phyloP scores from a whole-genome alignment of 2,797 vertebrate genomes.

The Labroides dimidiatus region DNA sequence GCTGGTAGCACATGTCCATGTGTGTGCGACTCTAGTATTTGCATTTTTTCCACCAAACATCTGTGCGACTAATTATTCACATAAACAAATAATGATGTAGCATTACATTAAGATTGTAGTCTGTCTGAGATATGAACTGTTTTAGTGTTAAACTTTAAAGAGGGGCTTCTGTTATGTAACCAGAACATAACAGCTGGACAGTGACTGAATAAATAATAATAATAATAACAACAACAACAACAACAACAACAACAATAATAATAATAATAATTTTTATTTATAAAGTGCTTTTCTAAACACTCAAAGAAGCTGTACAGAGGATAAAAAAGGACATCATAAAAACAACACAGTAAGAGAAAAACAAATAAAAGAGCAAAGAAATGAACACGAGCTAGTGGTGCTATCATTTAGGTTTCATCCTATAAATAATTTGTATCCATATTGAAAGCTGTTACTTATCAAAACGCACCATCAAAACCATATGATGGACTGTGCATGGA shows the following conservation, averaged over 20 bases:
- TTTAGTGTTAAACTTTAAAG: background rate
- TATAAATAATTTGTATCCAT: background rate
- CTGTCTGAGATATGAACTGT: conserved; percentile 3
- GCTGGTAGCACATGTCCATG: conserved; percentile 43
- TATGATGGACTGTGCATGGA: background rate
- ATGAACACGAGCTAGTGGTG: background rate
- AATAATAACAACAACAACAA: too few relatives aligned
- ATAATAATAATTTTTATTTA: too few relatives aligned
- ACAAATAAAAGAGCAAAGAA: too few relatives aligned
- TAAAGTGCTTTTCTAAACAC: too few relatives aligned
- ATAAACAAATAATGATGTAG: background rate
- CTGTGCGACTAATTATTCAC: conserved; percentile 30
- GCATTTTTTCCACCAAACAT: conserved; percentile 38
- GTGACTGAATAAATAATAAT: background rate
- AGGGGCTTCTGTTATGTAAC: background rate
- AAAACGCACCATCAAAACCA: background rate
- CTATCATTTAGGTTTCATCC: background rate
- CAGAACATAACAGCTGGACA: background rate
- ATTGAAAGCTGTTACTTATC: background rate
- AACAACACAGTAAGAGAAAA: too few relatives aligned
- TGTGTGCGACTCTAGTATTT: conserved; percentile 13
- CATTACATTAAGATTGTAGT: background rate
- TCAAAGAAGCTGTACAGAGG: too few relatives aligned
- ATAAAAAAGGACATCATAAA: too few relatives aligned
- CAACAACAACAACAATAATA: too few relatives aligned